Base-by-base conservation (phyloP, 2,797 vertebrate genomes). In the Sebastes vulpes region DNA sequence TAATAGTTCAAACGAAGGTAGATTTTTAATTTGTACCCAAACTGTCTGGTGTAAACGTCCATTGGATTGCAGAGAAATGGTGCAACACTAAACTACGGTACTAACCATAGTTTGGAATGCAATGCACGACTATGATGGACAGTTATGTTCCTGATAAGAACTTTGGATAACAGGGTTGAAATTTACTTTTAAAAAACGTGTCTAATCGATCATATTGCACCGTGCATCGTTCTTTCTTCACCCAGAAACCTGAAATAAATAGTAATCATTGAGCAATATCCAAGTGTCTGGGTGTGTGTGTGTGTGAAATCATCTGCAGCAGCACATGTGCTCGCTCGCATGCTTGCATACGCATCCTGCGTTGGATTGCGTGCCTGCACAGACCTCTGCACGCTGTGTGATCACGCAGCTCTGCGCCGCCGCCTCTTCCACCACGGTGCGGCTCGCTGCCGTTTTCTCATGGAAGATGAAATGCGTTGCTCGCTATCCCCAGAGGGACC, bases 401-500 rank as follows among this genome's bases (percentile, higher is more conserved):
- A 83, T 83, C 67, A 42, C 42, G 20, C 46, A 38, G 65, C 64
- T 26, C 73, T 11, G 32, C 54, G 28, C 53, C 1, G 46, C 82
- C 83, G 42, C 42, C 42, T 46, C 42, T 46, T 72, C 69, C 50
- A 1, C 52, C 4, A 46, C 42, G 42, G 9, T 4, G 71, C 42
- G 16, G 64, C 70, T 61, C 57, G 3, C 79, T 71, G 82, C 56
- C 70, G 50, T 75, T 96, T 46, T 95, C 91, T 92, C 94, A 94
- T 89, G 89, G 84, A 92, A 93, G 84, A 93, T 90, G 81, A 91
- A 93, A 93, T 79, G 83, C 12, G 59, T 74, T 65, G 56, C 82
- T 79, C 6, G 26, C 54, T 16, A 23, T 74, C 79, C 42, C 89
- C 89, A 73, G 65, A 83, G 88, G 83, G 86, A 78, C 26, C 80